These are phyloP conservation scores for Falco columbarius DNA, from an alignment of 2,797 vertebrate species.

Conservation along the genomic window DNA sequence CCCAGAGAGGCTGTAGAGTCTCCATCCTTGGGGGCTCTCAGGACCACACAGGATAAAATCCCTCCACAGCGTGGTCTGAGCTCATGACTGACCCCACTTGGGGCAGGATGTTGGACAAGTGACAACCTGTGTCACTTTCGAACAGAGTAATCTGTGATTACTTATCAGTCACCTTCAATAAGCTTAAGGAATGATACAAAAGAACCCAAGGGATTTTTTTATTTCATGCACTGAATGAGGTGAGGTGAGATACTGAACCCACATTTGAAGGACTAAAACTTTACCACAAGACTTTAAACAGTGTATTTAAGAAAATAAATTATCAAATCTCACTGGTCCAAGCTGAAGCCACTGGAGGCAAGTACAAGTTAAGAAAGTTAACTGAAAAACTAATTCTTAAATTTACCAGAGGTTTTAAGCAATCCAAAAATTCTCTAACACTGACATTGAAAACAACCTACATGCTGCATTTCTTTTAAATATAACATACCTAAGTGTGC, in stretches of 20 bases:
- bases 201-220: neutral
- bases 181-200: neutral
- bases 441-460: neutral
- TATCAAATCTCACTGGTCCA: neutral
- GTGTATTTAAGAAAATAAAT: neutral
- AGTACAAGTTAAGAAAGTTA: neutral
- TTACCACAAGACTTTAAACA: neutral
- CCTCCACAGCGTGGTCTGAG: neutral
- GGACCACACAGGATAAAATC: neutral
- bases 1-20: too few species aligned
- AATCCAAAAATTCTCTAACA: neutral
- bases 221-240: neutral
- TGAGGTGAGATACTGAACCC: neutral
- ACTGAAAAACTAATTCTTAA: neutral
- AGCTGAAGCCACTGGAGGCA: neutral
- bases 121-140: neutral
- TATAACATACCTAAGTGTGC: neutral
- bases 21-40: neutral
- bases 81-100: neutral
- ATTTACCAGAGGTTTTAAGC: neutral
- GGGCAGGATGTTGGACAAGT: neutral
- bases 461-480: neutral
- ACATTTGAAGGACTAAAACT: neutral
- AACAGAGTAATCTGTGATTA: neutral
- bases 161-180: neutral